Conservation (phyloP, 1,140 invertebrate genomes). For the Diprion similis region DNA sequence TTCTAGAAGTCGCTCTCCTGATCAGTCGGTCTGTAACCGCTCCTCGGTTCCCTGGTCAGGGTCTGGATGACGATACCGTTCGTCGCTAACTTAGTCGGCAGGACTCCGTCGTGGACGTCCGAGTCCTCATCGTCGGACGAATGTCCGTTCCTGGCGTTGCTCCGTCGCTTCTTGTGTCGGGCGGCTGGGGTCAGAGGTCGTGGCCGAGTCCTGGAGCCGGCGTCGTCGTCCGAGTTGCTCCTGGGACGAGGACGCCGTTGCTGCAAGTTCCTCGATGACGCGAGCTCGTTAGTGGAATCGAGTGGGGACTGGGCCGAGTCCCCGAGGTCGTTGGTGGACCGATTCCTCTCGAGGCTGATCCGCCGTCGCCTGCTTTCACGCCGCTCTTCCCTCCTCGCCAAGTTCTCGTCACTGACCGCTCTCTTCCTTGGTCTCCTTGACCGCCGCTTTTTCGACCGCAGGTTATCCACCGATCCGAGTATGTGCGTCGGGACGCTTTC, state of each 20-base stretch:
- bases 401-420: slow-evolving; percentile 50
- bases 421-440: slow-evolving; percentile 41
- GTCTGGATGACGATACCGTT: slow-evolving; percentile 40
- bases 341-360: slow-evolving; percentile 17
- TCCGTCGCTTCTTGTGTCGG: slow-evolving; percentile 38
- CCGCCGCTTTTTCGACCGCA: slow-evolving; percentile 46
- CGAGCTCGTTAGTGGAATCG: slow-evolving; percentile 5
- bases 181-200: slow-evolving; percentile 43
- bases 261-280: background rate
- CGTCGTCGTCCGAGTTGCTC: slow-evolving; percentile 26
- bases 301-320: background rate
- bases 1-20: slow-evolving; percentile 5
- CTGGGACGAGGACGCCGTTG: slow-evolving; percentile 20
- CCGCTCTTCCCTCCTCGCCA: slow-evolving; percentile 23
- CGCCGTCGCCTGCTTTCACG: slow-evolving; percentile 16
- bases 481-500: slow-evolving; percentile 32
- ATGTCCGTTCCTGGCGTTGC: slow-evolving; percentile 29
- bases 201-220: slow-evolving; percentile 28
- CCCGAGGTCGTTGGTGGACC: slow-evolving; percentile 5
- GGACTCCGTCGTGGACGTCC: slow-evolving; percentile 31
- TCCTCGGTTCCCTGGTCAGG: slow-evolving; percentile 42
- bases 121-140: slow-evolving; percentile 59
- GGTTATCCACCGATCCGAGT: slow-evolving; percentile 49
- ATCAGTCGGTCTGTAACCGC: slow-evolving; percentile 25
- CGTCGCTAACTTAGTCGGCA: background rate